Base-by-base conservation (phyloP, 2,888 invertebrate genomes). In the Orthosia cruda region DNA sequence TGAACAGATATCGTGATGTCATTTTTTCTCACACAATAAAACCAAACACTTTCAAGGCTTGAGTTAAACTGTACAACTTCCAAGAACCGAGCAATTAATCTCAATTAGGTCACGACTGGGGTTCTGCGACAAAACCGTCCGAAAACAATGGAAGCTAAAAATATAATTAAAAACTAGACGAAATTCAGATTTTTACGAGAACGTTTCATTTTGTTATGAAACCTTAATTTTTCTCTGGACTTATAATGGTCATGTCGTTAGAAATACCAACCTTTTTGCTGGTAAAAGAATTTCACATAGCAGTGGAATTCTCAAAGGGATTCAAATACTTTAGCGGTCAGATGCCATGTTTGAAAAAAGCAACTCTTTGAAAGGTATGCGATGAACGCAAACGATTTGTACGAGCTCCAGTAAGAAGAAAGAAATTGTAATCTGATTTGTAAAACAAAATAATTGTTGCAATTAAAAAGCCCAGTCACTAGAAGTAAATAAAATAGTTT, bases 321-420 rank as follows among this genome's bases (percentile, higher is more conserved):
- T 69, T 71, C 23, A 55, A 32, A 82, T 85, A 76, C 47, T 63
- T 81, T 2, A 52, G 52, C 52, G 71, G 65, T 57, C n/a, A 45
- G 66, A 65, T 54, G 7, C n/a, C 58, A 59, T 64, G 55, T 57
- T 81, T 71, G 52, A 13, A 61, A 52, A 63, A 54, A 55, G 11
- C 20, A 15, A 47, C 23, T 66, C 65, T 47, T 3, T 0, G 15
- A 57, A 69, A 74, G 26, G 40, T 54, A 75, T 64, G 62, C 52
- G 16, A 65, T 32, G 57, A 62, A 54, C 11, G 59, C 26, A 15
- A 71, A 55, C 54, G 2, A 47, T 59, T 16, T 63, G 18, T 3
- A 59, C 13, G 26, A 40, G 26, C 40, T 62, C 15, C 23, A 47
- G 23, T 45, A 13, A 16, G 7, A 81, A 66, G 3, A 58, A 81